Percentiles rank a stretch among this genome's conserved stretches.
These are phyloP conservation scores for Clarias platycephalus DNA, from an alignment of 2,797 vertebrate genomes.

Conservation along the genomic window DNA sequence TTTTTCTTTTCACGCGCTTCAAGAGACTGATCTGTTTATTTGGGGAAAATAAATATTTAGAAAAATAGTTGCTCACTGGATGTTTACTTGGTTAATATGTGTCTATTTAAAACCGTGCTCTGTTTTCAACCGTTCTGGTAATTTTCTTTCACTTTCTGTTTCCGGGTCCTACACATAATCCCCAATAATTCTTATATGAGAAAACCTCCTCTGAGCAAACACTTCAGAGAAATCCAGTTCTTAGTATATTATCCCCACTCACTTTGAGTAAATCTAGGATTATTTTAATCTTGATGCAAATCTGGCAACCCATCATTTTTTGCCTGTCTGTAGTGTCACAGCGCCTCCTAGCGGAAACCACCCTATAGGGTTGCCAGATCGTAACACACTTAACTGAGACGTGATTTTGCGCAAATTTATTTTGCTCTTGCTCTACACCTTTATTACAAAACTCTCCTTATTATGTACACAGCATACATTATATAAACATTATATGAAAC, in stretches of 20 bases:
- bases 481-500: no score
- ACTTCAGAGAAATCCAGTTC: not conserved
- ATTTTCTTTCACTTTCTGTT: not conserved
- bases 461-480: not conserved
- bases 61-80: not conserved
- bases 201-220: not conserved
- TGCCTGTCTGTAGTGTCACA: conserved; percentile 16
- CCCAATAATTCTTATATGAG: no score
- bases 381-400: rapidly evolving
- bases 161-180: not conserved
- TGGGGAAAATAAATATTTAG: not conserved
- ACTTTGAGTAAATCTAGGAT: no score
- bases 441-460: not conserved
- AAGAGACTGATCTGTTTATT: not conserved
- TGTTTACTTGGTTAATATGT: not conserved
- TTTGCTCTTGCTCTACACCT: no score
- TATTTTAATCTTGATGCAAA: not conserved
- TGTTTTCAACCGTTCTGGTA: not conserved
- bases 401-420: not conserved
- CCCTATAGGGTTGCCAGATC: conserved; percentile 11
- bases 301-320: conserved; percentile 4
- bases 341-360: conserved; percentile 13
- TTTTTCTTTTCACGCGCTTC: not conserved
- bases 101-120: not conserved
- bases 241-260: not conserved